Base-by-base conservation (phyloP, 1,140 invertebrate species). In the Danaus melanippus region DNA sequence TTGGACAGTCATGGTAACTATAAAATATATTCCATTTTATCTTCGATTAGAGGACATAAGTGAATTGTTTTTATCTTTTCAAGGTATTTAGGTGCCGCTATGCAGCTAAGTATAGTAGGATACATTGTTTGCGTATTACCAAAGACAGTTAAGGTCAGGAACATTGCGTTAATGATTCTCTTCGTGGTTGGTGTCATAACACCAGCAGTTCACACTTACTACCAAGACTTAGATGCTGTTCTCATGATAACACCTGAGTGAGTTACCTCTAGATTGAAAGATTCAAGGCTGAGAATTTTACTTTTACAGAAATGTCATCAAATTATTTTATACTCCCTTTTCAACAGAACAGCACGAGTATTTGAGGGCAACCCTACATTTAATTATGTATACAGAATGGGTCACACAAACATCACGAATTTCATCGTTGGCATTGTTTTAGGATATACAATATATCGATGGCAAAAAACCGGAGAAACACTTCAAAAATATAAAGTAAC, bases 1-100 rank as follows among this genome's bases (percentile, higher is more conserved):
- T 73, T 42, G 46, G 64, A 4, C 70, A 80, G 21, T 52, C 73
- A 2, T 85, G 82, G 82, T 82, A 64, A 71, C 57, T 53, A 39
- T 9, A 50, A 43, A n/a, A 39, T 48, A 44, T 58, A 12, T 39
- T 21, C 6, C n/a, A 32, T 53, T 49, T 42, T 10, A 46, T 46
- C 17, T 10, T 10, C 3, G 12, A 50, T 40, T 8, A 41, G 41
- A 5, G 2, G 2, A 32, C 6, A 32, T 32, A 32, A 32, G 21
- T 32, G 21, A 32, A 32, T 32, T 32, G 21, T 32, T 44, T 10
- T 60, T 45, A 44, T 53, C 10, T 52, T 10, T 58, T 58, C 11
- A 55, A 80, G 77, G 77, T 71, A 77, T 48, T 17, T 80, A 15
- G 70, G 66, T 47, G 61, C 69, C 1, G 76, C 72, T 10, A 64